Evolutionary conservation across 1,140 invertebrate genomes (phyloP).

Genomic region (Vanessa tameamea): DNA sequence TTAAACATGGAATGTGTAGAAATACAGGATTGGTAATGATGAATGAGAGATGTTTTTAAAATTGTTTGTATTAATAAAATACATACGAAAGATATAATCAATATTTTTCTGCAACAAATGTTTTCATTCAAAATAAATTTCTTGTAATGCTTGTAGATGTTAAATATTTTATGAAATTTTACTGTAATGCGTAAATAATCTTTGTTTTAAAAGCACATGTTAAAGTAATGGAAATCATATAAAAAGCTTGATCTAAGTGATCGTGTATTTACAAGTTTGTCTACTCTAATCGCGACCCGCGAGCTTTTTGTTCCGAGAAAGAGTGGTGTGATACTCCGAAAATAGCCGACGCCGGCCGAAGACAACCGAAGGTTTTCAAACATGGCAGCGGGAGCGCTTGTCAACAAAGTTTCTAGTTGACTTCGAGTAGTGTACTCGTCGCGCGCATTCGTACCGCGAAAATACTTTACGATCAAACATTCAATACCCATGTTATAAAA

Average conservation of each 20-base stretch:
- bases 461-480: slow-evolving; percentile 31
- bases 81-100: too few relatives aligned
- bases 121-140: too few relatives aligned
- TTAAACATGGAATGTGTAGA: too few relatives aligned
- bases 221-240: neutral
- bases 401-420: slow-evolving; percentile 74
- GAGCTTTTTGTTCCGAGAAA: slow-evolving; percentile 11
- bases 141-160: too few relatives aligned
- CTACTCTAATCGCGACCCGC: neutral
- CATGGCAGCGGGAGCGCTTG: slow-evolving; percentile 71
- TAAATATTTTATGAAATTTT: too few relatives aligned
- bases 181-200: too few relatives aligned
- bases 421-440: slow-evolving; percentile 49
- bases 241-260: neutral
- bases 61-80: too few relatives aligned
- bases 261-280: neutral
- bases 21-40: too few relatives aligned
- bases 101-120: too few relatives aligned
- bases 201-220: too few relatives aligned
- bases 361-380: slow-evolving; percentile 58
- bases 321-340: slow-evolving; percentile 41
- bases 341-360: slow-evolving; percentile 55
- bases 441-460: slow-evolving; percentile 51
- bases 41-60: too few relatives aligned
- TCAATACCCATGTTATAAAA: slow-evolving; percentile 6